These are phyloP conservation scores for honey bee (Apis mellifera) DNA, from an alignment of 1,140 invertebrate species.

Conservation along the genomic window Amel_HAv3.1 CM009946.2:6239501-6240000, in stretches of 20 bases:
- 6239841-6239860: constrained; percentile 26
- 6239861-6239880: neutral
- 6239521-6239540: neutral
- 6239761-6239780: neutral
- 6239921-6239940: constrained; percentile 15
- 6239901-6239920: constrained; percentile 27
- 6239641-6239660: neutral
- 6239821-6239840: constrained; percentile 4
- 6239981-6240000: neutral
- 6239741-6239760: neutral
- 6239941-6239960: constrained; percentile 41
- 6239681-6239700: neutral
- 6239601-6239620: neutral
- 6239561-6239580: too few relatives aligned
- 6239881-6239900: neutral
- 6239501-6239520: neutral
- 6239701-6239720: neutral
- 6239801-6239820: constrained; percentile 33
- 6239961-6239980: constrained; percentile 35
- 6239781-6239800: constrained; percentile 33
- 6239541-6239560: neutral
- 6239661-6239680: too few relatives aligned
- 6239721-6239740: neutral
- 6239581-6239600: too few relatives aligned
- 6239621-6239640: neutral